These are phyloP conservation scores for Drosophila pseudoobscura DNA, from an alignment of 1,140 invertebrate species.

Conservation along the genomic window DNA sequence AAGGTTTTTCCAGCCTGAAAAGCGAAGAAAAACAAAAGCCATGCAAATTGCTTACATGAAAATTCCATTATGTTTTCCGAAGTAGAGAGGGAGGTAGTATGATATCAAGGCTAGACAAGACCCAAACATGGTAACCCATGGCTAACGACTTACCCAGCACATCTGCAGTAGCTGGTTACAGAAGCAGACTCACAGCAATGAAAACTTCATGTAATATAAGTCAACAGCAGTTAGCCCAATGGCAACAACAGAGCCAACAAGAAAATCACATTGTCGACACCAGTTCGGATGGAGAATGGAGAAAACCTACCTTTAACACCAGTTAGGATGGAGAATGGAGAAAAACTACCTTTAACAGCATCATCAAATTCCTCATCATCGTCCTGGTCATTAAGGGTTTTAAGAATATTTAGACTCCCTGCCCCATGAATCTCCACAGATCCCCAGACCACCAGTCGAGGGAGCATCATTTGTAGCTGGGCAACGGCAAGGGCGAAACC, in stretches of 20 bases:
- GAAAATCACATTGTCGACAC: slow-evolving; percentile 35
- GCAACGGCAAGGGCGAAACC: no score
- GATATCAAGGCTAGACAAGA: slow-evolving; percentile 53
- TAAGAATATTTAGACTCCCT: background rate
- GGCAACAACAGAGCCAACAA: slow-evolving; percentile 26
- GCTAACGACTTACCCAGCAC: slow-evolving; percentile 2
- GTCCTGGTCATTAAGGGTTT: slow-evolving; percentile 51
- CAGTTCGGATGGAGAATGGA: slow-evolving; percentile 20
- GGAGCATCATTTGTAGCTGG: no score
- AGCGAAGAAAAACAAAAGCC: slow-evolving; percentile 13
- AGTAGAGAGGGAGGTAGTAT: slow-evolving; percentile 13
- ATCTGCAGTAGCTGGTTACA: background rate
- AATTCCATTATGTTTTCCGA: slow-evolving; percentile 59
- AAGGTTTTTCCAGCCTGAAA: background rate
- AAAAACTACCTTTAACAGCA: slow-evolving; percentile 28
- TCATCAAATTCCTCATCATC: slow-evolving; percentile 29
- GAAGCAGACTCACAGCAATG: slow-evolving; percentile 24
- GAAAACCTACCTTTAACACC: slow-evolving; percentile 24
- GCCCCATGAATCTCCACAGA: no score
- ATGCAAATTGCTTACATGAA: slow-evolving; percentile 63
- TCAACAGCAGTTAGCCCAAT: slow-evolving; percentile 60
- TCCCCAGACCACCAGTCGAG: no score
- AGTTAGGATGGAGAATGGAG: slow-evolving; percentile 20
- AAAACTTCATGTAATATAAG: slow-evolving; percentile 65
- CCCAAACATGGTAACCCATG: slow-evolving; percentile 51